Evolutionary conservation across 2,113 vertebrate genomes (phyloP).

Genomic region (Osmerus mordax): DNA sequence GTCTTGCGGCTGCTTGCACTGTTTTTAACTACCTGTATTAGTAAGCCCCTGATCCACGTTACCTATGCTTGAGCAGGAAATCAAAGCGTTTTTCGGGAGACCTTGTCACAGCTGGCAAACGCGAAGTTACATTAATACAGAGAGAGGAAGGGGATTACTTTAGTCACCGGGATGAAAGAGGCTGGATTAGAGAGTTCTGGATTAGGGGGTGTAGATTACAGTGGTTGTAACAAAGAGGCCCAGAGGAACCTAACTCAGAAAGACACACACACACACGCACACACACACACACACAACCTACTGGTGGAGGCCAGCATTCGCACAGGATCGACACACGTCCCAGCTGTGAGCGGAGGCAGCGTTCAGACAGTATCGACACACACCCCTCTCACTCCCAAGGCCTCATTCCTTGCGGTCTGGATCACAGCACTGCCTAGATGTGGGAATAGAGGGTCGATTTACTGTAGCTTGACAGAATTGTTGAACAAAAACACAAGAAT

Average conservation of each 20-base stretch:
- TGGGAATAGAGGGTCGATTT: conserved; percentile 4
- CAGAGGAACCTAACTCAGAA: not conserved
- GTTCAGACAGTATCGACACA: not conserved
- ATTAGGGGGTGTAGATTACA: conserved; percentile 52
- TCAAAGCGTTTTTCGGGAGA: conserved; percentile 26
- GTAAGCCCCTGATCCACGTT: conserved; percentile 27
- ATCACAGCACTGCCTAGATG: not conserved
- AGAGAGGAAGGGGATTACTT: conserved; percentile 38
- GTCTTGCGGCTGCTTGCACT: too few relatives aligned
- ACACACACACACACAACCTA: not conserved
- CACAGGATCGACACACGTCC: not conserved
- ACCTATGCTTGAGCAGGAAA: conserved; percentile 31
- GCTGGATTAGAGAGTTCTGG: conserved; percentile 31
- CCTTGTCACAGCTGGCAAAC: conserved; percentile 50
- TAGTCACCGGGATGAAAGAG: conserved; percentile 24
- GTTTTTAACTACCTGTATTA: not conserved
- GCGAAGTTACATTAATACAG: conserved; percentile 50
- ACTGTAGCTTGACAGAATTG: conserved; percentile 6
- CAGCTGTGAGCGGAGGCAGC: not conserved
- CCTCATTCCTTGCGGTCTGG: not conserved
- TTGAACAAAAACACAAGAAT: conserved; percentile 6
- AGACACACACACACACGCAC: not conserved
- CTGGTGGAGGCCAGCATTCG: too few relatives aligned
- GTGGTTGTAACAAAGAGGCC: not conserved
- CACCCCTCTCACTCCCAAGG: not conserved